Evolutionary conservation across 2,888 invertebrate species (phyloP).

Genomic region (Pammene aurita): DNA sequence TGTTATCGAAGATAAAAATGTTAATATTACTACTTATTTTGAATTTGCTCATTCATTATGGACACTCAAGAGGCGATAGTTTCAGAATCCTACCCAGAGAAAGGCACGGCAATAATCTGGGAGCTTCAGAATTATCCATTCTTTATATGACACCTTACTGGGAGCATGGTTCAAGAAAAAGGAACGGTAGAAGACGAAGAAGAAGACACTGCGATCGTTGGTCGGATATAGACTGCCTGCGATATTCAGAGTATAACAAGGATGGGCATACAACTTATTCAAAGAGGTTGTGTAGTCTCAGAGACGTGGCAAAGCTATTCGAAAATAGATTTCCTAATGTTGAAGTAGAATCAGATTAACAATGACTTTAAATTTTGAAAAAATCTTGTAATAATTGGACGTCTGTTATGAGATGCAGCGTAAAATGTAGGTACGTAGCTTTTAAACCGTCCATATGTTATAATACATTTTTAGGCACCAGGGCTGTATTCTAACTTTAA

Average conservation of each 20-base stretch:
- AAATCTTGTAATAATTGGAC: too few species aligned
- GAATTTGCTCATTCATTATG: background rate
- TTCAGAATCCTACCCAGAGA: background rate
- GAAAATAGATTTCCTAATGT: constrained; percentile 42
- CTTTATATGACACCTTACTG: background rate
- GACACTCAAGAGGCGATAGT: background rate
- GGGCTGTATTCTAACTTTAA: too few species aligned
- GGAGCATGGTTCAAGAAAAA: background rate
- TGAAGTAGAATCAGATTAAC: background rate
- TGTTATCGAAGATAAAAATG: background rate
- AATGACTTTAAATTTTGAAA: background rate
- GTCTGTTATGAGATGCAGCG: too few species aligned
- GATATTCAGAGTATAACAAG: constrained; percentile 44
- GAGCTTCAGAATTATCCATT: background rate
- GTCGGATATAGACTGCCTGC: constrained; percentile 30
- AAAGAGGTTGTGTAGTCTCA: constrained; percentile 43
- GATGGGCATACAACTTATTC: constrained; percentile 40
- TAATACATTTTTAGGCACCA: too few species aligned
- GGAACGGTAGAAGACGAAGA: background rate
- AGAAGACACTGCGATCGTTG: background rate
- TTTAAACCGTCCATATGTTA: too few species aligned
- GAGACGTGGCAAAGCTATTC: constrained; percentile 44
- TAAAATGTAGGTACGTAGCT: too few species aligned
- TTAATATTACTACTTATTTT: background rate
- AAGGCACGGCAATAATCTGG: background rate